Base-by-base conservation (phyloP, 2,888 invertebrate species). In the Laothoe populi region DNA sequence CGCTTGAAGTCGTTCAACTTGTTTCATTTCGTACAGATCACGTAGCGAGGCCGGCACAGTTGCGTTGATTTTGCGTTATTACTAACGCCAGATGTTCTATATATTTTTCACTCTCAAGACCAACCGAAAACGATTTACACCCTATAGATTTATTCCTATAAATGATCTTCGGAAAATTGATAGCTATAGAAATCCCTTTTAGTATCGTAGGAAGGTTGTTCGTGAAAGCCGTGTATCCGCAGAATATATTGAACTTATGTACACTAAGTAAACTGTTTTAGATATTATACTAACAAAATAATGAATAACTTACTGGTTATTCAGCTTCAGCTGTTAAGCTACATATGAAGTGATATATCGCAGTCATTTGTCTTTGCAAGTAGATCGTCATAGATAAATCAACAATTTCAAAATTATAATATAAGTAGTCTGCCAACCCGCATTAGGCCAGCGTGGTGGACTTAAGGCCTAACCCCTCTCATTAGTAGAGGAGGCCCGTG, bases 41-140 rank as follows among this genome's bases (percentile, higher is more conserved):
- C 88, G 89, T 88, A 44, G 82, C 68, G 72, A 73, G 73, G 64
- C 64, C 76, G 79, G 82, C 82, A 83, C 78, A 65, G 68, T 72
- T 72, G 73, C 70, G 73, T 84, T 84, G 86, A 89, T 88, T 86
- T 82, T 81, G 78, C 81, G 79, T 81, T 87, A 90, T 90, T 86
- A 84, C 83, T 70, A 62, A 75, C 79, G 81, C 82, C 86, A 86
- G 81, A 85, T 88, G 89, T 79, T 83, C 67, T 78, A 75, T 31
- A 31, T 81, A 82, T 86, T 88, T 87, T 87, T 85, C 82, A 83
- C 86, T 86, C 78, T 82, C 70, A 67, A 74, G 74, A 73, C 69
- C 71, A 69, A 67, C 64, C 46, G 48, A 64, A 66, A 71, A 67
- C 71, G 68, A 75, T 72, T 72, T 72, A 67, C 70, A 61, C 59